Conservation (phyloP, 2,888 invertebrate species). For the Leucoma salicis region DNA sequence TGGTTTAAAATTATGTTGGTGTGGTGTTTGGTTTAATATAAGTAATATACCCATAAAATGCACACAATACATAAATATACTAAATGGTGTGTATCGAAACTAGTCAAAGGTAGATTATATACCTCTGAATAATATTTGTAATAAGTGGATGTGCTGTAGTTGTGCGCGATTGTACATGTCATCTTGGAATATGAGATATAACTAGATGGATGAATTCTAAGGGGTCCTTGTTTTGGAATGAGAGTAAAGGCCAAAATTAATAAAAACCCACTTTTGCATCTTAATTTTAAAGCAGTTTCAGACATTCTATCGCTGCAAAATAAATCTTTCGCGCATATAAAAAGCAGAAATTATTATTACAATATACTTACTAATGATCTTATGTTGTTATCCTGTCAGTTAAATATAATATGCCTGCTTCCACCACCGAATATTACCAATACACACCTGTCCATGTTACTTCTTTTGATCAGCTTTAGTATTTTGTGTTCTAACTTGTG, state of each 20-base stretch:
- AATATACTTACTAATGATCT: conserved; percentile 51
- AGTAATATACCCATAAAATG: conserved; percentile 57
- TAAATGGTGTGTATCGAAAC: conserved; percentile 69
- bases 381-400: conserved; percentile 71
- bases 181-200: conserved; percentile 20
- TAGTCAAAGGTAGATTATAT: conserved; percentile 72
- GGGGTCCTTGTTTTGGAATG: conserved; percentile 13
- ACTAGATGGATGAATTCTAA: conserved; percentile 25
- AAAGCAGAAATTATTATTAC: conserved; percentile 37
- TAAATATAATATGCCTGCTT: conserved; percentile 50
- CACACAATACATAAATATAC: conserved; percentile 59
- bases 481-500: conserved; percentile 57
- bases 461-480: conserved; percentile 42
- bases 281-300: conserved; percentile 21
- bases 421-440: conserved; percentile 54
- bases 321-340: conserved; percentile 34
- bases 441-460: conserved; percentile 57
- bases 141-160: conserved; percentile 44
- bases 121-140: conserved; percentile 54
- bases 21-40: conserved; percentile 77
- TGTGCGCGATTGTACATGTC: conserved; percentile 43
- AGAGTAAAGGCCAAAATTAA: conserved; percentile 31
- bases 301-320: conserved; percentile 15
- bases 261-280: conserved; percentile 19
- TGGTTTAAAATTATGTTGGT: conserved; percentile 78